These are phyloP conservation scores for Periplaneta americana DNA, from an alignment of 1,140 invertebrate species.

Conservation along the genomic window DNA sequence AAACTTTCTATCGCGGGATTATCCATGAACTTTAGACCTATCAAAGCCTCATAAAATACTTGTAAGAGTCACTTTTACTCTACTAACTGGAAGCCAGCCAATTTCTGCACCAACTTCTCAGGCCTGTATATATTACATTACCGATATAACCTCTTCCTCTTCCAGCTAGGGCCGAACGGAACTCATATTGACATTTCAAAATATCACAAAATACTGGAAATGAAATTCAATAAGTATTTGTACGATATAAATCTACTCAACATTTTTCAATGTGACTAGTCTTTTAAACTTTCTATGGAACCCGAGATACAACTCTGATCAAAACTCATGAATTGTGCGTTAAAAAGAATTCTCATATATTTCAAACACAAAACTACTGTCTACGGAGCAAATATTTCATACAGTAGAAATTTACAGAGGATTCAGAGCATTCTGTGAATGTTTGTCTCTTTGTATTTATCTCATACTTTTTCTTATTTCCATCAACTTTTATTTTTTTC, in stretches of 20 bases:
- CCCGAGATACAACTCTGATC: neutral
- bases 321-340: neutral
- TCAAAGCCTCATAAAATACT: neutral
- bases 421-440: too few relatives aligned
- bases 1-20: neutral
- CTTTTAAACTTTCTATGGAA: neutral
- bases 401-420: too few relatives aligned
- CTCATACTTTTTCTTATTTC: too few relatives aligned
- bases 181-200: neutral
- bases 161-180: neutral
- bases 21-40: neutral
- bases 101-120: neutral
- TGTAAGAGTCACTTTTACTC: neutral
- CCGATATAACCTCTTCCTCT: neutral
- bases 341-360: too few relatives aligned
- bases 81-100: neutral
- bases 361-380: too few relatives aligned
- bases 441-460: too few relatives aligned
- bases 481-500: too few relatives aligned
- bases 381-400: too few relatives aligned
- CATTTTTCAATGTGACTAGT: neutral
- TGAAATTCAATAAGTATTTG: neutral
- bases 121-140: neutral
- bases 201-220: neutral
- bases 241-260: too few relatives aligned